Percentiles rank a stretch among this genome's conserved stretches.
phyloP scores from a whole-genome alignment of 2,113 vertebrate genomes.

The Ranitomeya variabilis region DNA sequence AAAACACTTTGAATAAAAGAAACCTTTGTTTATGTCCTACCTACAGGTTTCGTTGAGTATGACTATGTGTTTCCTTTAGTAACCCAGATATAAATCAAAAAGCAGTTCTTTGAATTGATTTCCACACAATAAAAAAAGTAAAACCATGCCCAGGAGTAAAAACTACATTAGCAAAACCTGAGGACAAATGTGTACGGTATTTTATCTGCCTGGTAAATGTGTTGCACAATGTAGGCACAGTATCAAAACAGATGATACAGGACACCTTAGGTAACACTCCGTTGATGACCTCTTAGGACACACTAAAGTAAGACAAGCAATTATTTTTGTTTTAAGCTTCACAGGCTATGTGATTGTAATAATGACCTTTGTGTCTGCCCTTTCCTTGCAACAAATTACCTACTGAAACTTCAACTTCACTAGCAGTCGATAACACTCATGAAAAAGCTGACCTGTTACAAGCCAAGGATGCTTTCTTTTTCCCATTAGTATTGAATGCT shows the following conservation, averaged over 20 bases:
- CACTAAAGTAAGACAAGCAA: slow-evolving; percentile 40
- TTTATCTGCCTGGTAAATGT: slow-evolving; percentile 35
- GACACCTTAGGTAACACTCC: slow-evolving; percentile 25
- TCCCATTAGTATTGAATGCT: slow-evolving; percentile 38
- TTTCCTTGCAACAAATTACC: slow-evolving; percentile 50
- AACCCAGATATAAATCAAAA: slow-evolving; percentile 51
- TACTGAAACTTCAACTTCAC: slow-evolving; percentile 37
- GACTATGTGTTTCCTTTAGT: slow-evolving; percentile 40
- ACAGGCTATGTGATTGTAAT: slow-evolving; percentile 45
- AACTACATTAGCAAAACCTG: slow-evolving; percentile 21
- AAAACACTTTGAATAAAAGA: slow-evolving; percentile 35
- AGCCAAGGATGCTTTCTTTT: slow-evolving; percentile 30
- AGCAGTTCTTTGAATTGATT: slow-evolving; percentile 50
- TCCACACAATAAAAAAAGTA: slow-evolving; percentile 27
- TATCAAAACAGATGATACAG: slow-evolving; percentile 14
- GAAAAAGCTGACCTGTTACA: slow-evolving; percentile 49
- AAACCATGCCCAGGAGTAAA: slow-evolving; percentile 10
- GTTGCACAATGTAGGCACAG: not conserved
- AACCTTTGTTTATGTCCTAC: slow-evolving; percentile 47
- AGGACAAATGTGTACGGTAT: slow-evolving; percentile 34
- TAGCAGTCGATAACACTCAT: slow-evolving; percentile 35
- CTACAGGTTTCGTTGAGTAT: slow-evolving; percentile 29
- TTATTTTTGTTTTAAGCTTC: slow-evolving; percentile 45
- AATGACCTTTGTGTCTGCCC: slow-evolving; percentile 37
- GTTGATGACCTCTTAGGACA: slow-evolving; percentile 10